Conservation (phyloP, 2,888 invertebrate species). For the Coleophora deauratella region DNA sequence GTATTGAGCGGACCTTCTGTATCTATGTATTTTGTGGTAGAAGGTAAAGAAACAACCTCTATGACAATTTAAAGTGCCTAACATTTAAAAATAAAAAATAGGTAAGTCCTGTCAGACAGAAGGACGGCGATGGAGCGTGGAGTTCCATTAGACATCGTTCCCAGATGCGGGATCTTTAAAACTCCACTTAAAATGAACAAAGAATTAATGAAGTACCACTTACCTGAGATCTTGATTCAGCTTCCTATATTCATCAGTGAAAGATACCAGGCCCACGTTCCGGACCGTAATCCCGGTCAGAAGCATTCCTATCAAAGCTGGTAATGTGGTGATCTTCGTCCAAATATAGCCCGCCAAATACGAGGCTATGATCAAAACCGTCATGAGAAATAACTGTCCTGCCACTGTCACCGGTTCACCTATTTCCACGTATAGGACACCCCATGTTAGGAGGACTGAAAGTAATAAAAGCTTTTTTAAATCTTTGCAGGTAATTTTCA, state of each 20-base stretch:
- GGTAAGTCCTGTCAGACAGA: too few species aligned
- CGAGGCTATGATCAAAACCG: slow-evolving; percentile 78
- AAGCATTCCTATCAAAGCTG: slow-evolving; percentile 85
- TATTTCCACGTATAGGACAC: slow-evolving; percentile 77
- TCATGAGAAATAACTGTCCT: slow-evolving; percentile 79
- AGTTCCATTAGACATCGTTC: too few species aligned
- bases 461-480: slow-evolving; percentile 13
- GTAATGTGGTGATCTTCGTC: slow-evolving; percentile 79
- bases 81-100: too few species aligned
- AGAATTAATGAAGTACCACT: too few species aligned
- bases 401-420: slow-evolving; percentile 77
- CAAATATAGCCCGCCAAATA: slow-evolving; percentile 82
- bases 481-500: neutral
- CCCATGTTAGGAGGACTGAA: slow-evolving; percentile 78
- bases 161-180: too few species aligned
- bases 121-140: too few species aligned
- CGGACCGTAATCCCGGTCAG: slow-evolving; percentile 80
- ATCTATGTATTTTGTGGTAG: too few species aligned
- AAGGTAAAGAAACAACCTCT: too few species aligned
- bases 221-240: slow-evolving; percentile 77
- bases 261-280: slow-evolving; percentile 76
- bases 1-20: too few species aligned
- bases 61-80: too few species aligned
- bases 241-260: slow-evolving; percentile 75
- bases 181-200: too few species aligned